Conservation (phyloP, 2,113 vertebrate genomes). For the Pteropus alecto region DNA sequence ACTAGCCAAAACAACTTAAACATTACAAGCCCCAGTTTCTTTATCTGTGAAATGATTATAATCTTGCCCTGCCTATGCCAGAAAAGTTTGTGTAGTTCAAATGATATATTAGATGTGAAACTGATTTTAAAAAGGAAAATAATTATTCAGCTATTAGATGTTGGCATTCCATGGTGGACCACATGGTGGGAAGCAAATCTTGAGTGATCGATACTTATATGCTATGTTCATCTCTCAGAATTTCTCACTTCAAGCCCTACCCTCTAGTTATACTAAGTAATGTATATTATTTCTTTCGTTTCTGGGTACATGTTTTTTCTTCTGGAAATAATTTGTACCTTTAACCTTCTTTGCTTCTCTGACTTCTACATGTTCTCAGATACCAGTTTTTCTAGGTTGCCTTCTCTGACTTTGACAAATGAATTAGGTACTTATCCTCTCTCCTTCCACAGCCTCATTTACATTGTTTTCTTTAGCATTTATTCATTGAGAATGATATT, state of each 20-base stretch:
- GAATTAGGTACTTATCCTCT: background rate
- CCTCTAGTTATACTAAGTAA: background rate
- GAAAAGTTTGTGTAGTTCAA: background rate
- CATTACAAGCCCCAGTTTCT: background rate
- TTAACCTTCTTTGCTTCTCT: background rate
- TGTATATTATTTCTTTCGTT: background rate
- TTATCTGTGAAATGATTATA: constrained; percentile 11
- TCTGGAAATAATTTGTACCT: background rate
- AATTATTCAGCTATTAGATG: background rate
- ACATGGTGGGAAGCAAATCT: background rate
- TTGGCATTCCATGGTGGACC: background rate
- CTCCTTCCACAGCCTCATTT: background rate
- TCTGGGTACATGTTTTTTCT: background rate
- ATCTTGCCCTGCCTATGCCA: background rate
- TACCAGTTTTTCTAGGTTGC: background rate
- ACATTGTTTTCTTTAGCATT: background rate
- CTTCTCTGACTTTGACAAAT: background rate
- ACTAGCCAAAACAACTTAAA: constrained; percentile 19
- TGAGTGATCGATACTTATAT: background rate
- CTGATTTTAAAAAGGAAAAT: constrained; percentile 38
- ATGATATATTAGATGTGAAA: background rate
- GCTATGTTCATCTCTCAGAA: background rate
- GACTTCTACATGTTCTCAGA: background rate
- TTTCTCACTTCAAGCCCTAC: background rate
- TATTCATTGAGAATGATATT: background rate